phyloP scores from a whole-genome alignment of 92 coral and sea anemone genomes.

The Palythoa caribaeorum region DNA sequence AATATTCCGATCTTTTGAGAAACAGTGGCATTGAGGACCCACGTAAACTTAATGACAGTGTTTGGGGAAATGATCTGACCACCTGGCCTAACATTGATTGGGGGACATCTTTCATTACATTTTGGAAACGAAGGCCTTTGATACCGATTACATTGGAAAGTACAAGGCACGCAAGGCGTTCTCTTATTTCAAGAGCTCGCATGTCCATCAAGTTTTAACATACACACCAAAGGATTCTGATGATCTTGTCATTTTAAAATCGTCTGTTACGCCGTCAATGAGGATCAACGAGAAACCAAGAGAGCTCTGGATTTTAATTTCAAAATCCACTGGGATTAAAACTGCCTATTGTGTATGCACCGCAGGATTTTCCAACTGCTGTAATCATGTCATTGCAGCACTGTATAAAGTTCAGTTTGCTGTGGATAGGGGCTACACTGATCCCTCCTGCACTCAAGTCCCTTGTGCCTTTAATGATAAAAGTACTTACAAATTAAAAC shows the following conservation, averaged over 20 bases:
- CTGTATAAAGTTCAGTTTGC: background rate
- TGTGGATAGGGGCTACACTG: background rate
- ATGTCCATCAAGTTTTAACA: conserved; percentile 10
- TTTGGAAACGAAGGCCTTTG: conserved; percentile 3
- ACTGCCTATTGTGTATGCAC: conserved; percentile 33
- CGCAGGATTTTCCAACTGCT: conserved; percentile 37
- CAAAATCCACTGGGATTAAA: conserved; percentile 9
- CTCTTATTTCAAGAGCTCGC: conserved; percentile 15
- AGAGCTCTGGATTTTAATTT: conserved; percentile 5
- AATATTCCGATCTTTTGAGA: no score
- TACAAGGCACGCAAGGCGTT: conserved; percentile 14
- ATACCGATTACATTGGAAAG: conserved; percentile 15
- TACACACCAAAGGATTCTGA: conserved; percentile 6
- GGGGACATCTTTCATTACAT: no score
- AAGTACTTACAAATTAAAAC: conserved; percentile 23
- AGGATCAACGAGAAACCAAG: conserved; percentile 29
- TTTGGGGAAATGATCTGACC: no score
- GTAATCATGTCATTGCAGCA: conserved; percentile 23
- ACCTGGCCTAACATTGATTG: no score
- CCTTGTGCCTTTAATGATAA: conserved; percentile 37
- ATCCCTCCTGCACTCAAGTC: conserved; percentile 13
- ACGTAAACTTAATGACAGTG: no score
- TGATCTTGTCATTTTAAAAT: conserved; percentile 33
- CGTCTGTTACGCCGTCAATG: conserved; percentile 32
- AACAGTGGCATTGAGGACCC: no score